phyloP scores from a whole-genome alignment of 1,140 invertebrate species.

The Heliconius congener region DNA sequence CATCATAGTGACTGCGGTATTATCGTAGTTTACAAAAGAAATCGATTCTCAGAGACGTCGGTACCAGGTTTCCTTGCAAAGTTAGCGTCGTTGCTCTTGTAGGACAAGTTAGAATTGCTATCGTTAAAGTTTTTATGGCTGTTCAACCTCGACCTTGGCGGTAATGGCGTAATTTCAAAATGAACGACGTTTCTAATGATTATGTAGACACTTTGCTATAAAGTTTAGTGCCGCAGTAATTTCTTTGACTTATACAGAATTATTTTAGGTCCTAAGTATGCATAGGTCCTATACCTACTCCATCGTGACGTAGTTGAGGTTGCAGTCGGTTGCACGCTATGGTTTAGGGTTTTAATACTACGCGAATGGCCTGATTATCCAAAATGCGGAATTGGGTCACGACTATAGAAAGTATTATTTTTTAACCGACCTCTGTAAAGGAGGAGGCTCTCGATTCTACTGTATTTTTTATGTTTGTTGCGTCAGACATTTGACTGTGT shows the following conservation, averaged over 20 bases:
- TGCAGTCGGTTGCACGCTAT: too few species aligned
- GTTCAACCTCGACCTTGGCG: slow-evolving; percentile 58
- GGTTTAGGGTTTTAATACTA: too few species aligned
- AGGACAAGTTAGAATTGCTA: slow-evolving; percentile 62
- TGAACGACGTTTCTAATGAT: slow-evolving; percentile 24
- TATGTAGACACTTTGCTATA: background rate
- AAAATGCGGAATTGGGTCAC: too few species aligned
- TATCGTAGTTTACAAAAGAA: slow-evolving; percentile 50
- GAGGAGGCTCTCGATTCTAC: too few species aligned
- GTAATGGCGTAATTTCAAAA: slow-evolving; percentile 41
- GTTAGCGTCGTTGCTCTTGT: slow-evolving; percentile 56
- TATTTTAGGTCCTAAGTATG: background rate
- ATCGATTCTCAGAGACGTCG: slow-evolving; percentile 70
- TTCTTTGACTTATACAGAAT: background rate
- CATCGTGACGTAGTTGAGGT: too few species aligned
- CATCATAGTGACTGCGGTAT: slow-evolving; percentile 57
- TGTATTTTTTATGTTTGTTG: too few species aligned
- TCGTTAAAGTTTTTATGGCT: slow-evolving; percentile 64
- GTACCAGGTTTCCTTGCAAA: slow-evolving; percentile 47
- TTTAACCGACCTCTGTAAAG: too few species aligned
- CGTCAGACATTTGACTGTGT: too few species aligned
- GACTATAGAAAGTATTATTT: too few species aligned
- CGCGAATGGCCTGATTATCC: too few species aligned
- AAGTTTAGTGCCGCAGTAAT: background rate
- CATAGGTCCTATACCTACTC: too few species aligned